Evolutionary conservation across 1,140 invertebrate species (phyloP), one percentile per base, ranked within the genome.

Genomic region (Bacillus rossius): DNA sequence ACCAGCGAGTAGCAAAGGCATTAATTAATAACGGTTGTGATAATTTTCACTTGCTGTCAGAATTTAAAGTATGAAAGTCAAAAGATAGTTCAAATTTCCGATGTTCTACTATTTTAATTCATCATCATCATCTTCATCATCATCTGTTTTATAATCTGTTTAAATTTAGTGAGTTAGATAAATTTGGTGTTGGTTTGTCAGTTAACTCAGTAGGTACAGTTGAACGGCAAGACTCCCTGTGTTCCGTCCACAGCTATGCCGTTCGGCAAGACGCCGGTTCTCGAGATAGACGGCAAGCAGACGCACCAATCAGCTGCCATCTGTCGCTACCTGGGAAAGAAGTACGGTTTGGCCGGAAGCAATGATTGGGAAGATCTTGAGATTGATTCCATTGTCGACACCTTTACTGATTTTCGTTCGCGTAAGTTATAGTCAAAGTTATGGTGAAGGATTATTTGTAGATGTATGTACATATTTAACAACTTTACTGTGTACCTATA

Each of bases 241-340:
- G n/a, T n/a, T n/a, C n/a, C n/a, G n/a, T n/a, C 17, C 43, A 20
- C 34, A 70, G 69, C 61, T n/a, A 71, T 67, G 47, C 71, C 71
- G 4, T 65, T 70, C 59, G 71, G 69, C 8, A 66, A 72, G 42
- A 13, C 69, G 20, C 71, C 72, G 16, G 54, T 67, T n/a, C 38
- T 72, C 26, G 70, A 72, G 43, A 65, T 72, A 34, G 65, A 69
- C 47, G 71, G 69, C 2, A 68, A 71, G 58, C 63, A 63, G 54
- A 67, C 68, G 57, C 52, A 65, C 55, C 69, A 72, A 57, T 70
- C 70, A 2, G 60, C 61, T 57, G 63, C 70, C 10, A 71, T 74
- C 43, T 61, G 68, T 38, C 67, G 67, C 29, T 73, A 67, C 50
- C 60, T 73, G 10, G 71, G 66, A 1, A 73, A 71, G 41, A 65